Conservation (phyloP, 2,797 vertebrate species). For the Sternarchorhynchus goeldii region DNA sequence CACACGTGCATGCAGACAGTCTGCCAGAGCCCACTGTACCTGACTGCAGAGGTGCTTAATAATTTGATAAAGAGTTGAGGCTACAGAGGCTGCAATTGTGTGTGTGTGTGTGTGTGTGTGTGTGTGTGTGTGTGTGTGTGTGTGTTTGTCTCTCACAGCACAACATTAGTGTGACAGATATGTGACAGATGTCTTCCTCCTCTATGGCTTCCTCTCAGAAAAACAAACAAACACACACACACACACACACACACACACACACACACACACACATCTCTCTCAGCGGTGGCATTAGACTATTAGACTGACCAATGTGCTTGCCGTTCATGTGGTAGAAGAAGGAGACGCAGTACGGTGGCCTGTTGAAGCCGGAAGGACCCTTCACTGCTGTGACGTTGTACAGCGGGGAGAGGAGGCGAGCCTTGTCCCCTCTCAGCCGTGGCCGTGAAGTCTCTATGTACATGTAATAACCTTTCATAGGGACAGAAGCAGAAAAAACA, state of each 20-base stretch:
- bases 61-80: constrained; percentile 18
- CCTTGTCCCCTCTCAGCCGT: constrained; percentile 85
- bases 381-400: constrained; percentile 87
- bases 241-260: constrained; percentile 15
- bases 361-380: constrained; percentile 71
- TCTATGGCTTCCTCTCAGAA: constrained; percentile 20
- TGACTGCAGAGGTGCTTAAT: constrained; percentile 20
- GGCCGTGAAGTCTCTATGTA: constrained; percentile 94
- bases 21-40: constrained; percentile 3
- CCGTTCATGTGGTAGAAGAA: constrained; percentile 99
- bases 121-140: no score
- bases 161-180: constrained; percentile 45
- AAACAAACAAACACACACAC: constrained; percentile 36
- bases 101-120: no score
- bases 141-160: constrained; percentile 20
- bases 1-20: constrained; percentile 32
- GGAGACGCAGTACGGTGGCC: constrained; percentile 87
- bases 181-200: constrained; percentile 46
- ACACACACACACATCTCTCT: constrained; percentile 8
- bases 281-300: constrained; percentile 23
- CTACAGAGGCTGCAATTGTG: background rate
- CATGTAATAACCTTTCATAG: constrained; percentile 91
- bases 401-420: constrained; percentile 90
- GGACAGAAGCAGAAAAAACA: constrained; percentile 25
- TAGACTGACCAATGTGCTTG: constrained; percentile 94